Conservation (phyloP, 2,888 invertebrate genomes). For the Hyppa rectilinea region DNA sequence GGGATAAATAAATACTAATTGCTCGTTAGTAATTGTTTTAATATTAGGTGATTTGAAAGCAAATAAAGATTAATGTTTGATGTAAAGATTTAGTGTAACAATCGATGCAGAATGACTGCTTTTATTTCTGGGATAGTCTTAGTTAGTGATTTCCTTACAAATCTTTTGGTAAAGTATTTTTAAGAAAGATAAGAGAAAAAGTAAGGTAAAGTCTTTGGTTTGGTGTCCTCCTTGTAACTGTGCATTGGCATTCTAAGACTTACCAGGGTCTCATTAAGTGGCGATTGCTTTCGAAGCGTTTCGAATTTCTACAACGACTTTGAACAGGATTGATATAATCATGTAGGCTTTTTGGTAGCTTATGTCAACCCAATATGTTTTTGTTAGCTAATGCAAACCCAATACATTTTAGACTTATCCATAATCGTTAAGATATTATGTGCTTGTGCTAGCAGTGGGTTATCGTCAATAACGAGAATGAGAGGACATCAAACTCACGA, state of each 20-base stretch:
- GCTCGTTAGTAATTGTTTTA: constrained; percentile 15
- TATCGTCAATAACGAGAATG: background rate
- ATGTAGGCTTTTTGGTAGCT: no score
- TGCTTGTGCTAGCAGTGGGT: background rate
- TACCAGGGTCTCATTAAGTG: background rate
- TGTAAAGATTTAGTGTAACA: background rate
- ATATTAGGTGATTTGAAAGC: constrained; percentile 35
- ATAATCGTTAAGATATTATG: background rate
- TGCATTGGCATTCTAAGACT: background rate
- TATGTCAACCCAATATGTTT: background rate
- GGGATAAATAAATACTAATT: constrained; percentile 23
- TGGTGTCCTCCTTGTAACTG: background rate
- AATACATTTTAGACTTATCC: background rate
- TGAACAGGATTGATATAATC: background rate
- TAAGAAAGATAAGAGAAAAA: background rate
- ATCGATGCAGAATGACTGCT: no score
- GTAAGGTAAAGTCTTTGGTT: background rate
- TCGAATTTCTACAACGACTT: background rate
- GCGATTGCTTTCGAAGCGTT: background rate
- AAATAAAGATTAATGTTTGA: background rate
- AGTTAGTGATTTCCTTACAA: no score
- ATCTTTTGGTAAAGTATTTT: background rate
- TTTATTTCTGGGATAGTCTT: background rate
- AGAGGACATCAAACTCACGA: background rate
- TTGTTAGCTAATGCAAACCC: background rate